Percentiles rank a stretch among this genome's conserved stretches.
Conservation (phyloP, 2,113 vertebrate genomes). For the Cervus canadensis region DNA sequence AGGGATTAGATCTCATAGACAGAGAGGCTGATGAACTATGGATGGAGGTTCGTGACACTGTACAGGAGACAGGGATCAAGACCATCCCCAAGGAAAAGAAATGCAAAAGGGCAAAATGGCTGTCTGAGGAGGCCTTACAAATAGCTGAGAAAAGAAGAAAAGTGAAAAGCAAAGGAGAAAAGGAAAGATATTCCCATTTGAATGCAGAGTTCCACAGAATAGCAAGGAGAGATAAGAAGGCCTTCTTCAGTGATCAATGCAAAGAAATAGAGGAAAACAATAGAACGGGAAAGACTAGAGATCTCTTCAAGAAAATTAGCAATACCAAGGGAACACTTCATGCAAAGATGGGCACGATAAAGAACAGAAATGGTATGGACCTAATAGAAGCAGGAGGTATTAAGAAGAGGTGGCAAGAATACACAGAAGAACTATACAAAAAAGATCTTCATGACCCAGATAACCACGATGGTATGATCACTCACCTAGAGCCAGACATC, state of each 20-base stretch:
- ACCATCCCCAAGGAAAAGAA: background rate
- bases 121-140: background rate
- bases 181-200: background rate
- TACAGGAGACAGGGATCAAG: background rate
- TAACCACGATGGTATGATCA: background rate
- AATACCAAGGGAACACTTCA: background rate
- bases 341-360: background rate
- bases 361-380: background rate
- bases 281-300: background rate
- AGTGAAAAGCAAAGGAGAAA: background rate
- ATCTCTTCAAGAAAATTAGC: background rate
- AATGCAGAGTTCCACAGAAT: background rate
- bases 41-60: accelerated
- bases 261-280: background rate
- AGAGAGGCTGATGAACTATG: background rate
- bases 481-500: background rate
- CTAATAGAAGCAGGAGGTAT: background rate
- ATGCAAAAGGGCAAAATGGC: background rate
- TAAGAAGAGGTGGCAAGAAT: background rate
- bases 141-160: background rate
- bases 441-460: background rate
- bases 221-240: background rate
- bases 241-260: background rate
- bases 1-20: background rate
- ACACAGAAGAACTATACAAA: background rate